These are phyloP conservation scores for Zygogramma bicolorata DNA, from an alignment of 2,888 invertebrate genomes.

Conservation along the genomic window DNA sequence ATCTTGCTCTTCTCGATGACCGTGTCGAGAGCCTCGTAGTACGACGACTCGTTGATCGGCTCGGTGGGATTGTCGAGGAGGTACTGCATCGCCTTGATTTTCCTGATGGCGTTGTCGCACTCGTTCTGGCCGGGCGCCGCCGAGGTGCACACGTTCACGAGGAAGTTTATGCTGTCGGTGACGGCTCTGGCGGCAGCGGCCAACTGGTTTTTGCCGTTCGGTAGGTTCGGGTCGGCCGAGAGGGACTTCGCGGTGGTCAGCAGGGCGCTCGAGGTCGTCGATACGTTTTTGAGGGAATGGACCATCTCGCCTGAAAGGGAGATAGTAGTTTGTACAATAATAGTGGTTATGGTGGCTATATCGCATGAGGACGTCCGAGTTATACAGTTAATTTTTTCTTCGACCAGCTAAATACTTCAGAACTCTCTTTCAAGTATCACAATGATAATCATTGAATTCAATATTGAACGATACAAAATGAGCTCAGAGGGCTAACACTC, in stretches of 20 bases:
- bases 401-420: too few relatives aligned
- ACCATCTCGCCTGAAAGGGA: conserved; percentile 79
- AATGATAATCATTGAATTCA: too few relatives aligned
- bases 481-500: too few relatives aligned
- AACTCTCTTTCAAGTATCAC: too few relatives aligned
- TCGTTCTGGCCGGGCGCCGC: conserved; percentile 95
- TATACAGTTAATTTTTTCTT: too few relatives aligned
- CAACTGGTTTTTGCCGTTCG: conserved; percentile 91
- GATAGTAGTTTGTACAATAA: too few relatives aligned
- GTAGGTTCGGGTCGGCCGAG: conserved; percentile 89
- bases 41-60: conserved; percentile 88
- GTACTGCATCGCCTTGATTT: conserved; percentile 87
- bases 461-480: too few relatives aligned
- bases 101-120: conserved; percentile 94
- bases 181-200: conserved; percentile 90
- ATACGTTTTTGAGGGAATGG: conserved; percentile 87
- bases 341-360: too few relatives aligned
- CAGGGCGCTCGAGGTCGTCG: conserved; percentile 87
- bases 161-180: conserved; percentile 91
- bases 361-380: too few relatives aligned
- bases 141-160: conserved; percentile 88
- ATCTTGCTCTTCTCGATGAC: conserved; percentile 91
- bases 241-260: conserved; percentile 90
- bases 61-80: conserved; percentile 88
- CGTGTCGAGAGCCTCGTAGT: conserved; percentile 93